phyloP scores from a whole-genome alignment of 30 jellyfish, hydroid and myxozoan genomes.

The Hydractinia symbiolongicarpus region DNA sequence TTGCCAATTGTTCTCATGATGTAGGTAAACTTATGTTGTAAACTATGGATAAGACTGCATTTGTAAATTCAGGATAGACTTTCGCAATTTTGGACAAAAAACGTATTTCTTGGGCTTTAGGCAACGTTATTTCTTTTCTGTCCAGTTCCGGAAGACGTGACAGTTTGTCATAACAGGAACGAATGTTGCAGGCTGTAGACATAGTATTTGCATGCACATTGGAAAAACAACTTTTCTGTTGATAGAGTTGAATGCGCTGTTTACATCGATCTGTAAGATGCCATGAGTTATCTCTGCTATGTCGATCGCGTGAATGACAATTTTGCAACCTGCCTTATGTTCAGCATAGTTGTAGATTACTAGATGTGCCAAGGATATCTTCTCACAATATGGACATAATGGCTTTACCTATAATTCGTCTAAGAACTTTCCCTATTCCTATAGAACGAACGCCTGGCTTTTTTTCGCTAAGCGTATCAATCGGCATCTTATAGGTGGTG shows the following conservation, averaged over 20 bases:
- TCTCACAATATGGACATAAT: too few relatives aligned
- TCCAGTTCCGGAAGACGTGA: not conserved
- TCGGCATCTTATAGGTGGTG: too few relatives aligned
- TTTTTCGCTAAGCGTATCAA: too few relatives aligned
- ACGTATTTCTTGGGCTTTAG: not conserved
- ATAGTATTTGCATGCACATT: constrained; percentile 30
- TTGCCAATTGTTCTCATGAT: too few relatives aligned
- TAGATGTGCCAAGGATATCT: too few relatives aligned
- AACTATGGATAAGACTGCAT: too few relatives aligned
- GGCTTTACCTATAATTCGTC: not conserved
- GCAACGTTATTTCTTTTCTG: not conserved
- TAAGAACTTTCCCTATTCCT: not conserved
- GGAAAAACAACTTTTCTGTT: constrained; percentile 31
- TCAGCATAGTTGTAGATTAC: too few relatives aligned
- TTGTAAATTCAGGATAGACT: too few relatives aligned
- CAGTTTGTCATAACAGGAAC: not conserved
- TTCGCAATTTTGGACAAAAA: not conserved
- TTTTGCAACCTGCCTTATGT: too few relatives aligned
- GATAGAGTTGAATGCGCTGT: constrained; percentile 37
- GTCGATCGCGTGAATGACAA: too few relatives aligned
- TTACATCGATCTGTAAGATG: constrained; percentile 33
- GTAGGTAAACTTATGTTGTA: too few relatives aligned
- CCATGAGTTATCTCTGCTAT: not conserved
- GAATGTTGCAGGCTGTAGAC: constrained; percentile 26
- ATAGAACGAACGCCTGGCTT: too few relatives aligned